Conservation (phyloP, 2,113 vertebrate species). For the Oryzias celebensis region DNA sequence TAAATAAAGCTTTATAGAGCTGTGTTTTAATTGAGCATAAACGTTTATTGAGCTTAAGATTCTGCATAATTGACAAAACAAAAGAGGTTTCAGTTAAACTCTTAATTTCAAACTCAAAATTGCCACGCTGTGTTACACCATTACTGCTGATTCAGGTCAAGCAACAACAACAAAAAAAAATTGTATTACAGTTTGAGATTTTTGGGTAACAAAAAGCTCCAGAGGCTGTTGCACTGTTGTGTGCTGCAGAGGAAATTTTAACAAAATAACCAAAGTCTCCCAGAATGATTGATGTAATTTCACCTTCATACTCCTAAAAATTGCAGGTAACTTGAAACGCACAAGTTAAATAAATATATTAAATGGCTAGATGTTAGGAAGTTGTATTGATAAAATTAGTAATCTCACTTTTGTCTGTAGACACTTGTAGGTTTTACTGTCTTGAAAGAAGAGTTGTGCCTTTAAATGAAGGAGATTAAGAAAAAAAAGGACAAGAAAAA, state of each 20-base stretch:
- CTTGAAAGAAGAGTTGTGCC: constrained; percentile 1
- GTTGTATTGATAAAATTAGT: not conserved
- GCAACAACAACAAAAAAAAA: constrained; percentile 17
- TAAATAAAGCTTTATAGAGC: too few relatives aligned
- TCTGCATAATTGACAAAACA: too few relatives aligned
- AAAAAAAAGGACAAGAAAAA: not conserved
- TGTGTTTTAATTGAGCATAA: too few relatives aligned
- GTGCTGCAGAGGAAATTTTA: constrained; percentile 3
- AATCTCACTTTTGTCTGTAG: not conserved
- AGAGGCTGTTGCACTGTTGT: not conserved
- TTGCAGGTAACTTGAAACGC: not conserved
- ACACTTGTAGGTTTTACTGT: not conserved
- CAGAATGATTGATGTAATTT: not conserved
- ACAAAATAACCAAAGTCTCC: constrained; percentile 16
- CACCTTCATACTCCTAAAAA: not conserved
- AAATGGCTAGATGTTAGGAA: not conserved
- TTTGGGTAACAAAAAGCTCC: not conserved
- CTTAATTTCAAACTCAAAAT: not conserved
- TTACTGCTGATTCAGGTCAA: constrained; percentile 15
- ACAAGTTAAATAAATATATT: not conserved
- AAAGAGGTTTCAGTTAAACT: too few relatives aligned
- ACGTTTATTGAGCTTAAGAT: not conserved
- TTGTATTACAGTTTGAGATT: constrained; percentile 12
- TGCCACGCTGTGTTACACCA: not conserved
- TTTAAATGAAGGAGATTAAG: constrained; percentile 4